Percentiles rank a stretch among this genome's conserved stretches.
phyloP scores from a whole-genome alignment of 2,113 vertebrate genomes.

The Apeltes quadracus region DNA sequence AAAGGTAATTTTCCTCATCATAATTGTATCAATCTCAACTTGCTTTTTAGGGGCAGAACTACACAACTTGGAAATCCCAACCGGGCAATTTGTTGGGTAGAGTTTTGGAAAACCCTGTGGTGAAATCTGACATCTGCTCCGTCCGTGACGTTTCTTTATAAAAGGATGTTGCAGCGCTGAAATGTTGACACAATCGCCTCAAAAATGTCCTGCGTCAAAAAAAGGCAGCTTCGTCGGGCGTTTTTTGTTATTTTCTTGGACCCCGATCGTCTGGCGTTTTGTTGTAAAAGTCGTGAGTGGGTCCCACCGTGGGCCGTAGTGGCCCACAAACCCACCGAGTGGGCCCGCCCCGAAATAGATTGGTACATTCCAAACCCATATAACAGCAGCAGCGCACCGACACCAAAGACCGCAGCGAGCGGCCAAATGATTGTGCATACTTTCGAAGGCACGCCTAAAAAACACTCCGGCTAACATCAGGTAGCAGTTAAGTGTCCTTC shows the following conservation, averaged over 20 bases:
- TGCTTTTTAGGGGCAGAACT: slow-evolving; percentile 33
- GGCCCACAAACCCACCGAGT: slow-evolving; percentile 75
- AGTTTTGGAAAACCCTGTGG: slow-evolving; percentile 71
- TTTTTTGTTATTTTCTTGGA: slow-evolving; percentile 16
- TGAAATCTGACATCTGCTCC: slow-evolving; percentile 55
- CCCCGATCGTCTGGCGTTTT: slow-evolving; percentile 51
- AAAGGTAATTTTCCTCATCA: slow-evolving; percentile 42
- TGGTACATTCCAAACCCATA: slow-evolving; percentile 84
- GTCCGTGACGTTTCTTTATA: slow-evolving; percentile 63
- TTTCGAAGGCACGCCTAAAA: slow-evolving; percentile 80
- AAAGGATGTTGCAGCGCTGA: slow-evolving; percentile 62
- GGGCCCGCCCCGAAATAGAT: slow-evolving; percentile 79
- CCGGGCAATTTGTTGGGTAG: slow-evolving; percentile 62
- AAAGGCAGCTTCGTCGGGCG: slow-evolving; percentile 35
- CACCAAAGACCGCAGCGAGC: slow-evolving; percentile 83
- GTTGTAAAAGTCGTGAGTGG: slow-evolving; percentile 73
- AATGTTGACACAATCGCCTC: slow-evolving; percentile 77
- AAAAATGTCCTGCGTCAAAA: slow-evolving; percentile 77
- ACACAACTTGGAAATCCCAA: slow-evolving; percentile 67
- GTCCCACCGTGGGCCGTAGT: slow-evolving; percentile 68
- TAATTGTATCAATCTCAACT: slow-evolving; percentile 47
- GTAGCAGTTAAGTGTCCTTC: slow-evolving; percentile 83
- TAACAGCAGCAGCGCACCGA: slow-evolving; percentile 81
- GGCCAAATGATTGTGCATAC: slow-evolving; percentile 82
- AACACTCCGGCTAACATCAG: slow-evolving; percentile 81